Base-by-base conservation (phyloP, 2,797 vertebrate genomes). In the Melanotaenia trifasciata region DNA sequence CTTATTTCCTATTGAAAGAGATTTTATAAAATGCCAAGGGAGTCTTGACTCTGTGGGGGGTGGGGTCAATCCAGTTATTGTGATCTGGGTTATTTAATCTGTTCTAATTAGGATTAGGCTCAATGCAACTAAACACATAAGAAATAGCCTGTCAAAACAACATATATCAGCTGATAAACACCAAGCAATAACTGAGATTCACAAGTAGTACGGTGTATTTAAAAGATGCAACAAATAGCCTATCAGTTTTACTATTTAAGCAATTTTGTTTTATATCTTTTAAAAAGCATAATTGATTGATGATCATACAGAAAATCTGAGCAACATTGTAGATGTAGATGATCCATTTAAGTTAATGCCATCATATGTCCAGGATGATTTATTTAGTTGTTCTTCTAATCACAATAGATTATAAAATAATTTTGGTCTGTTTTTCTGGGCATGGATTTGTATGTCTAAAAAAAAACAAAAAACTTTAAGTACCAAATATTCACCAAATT, bases 71-170 rank as follows among this genome's bases (percentile, higher is more conserved):
- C 86, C 66, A 50, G 67, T 72, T 91, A 87, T 77, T 78, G 63
- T 84, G 65, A 93, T 84, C 80, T 78, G 79, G 63, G 67, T 85
- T 87, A 90, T 93, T 91, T 81, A 89, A 88, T 90, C 86, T 76
- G 38, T 43, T 58, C 32, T 88, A 78, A 87, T 88, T 79, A 84
- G 85, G 89, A 89, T 92, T 91, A 92, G 79, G 45, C 58, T 69
- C 83, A 43, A 72, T 81, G 89, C 80, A 76, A 32, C 10, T 82
- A 92, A 92, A 93, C 87, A 84, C 68, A 75, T 30, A 51, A 35
- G 70, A 71, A 83, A 90, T 75, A 62, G 61, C 81, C 67, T 86
- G 71, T 84, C 70, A 72, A 69, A 69, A 57, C 12, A 1, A 71
- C 75, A 67, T 72, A 50, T 35, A 53, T 35, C n/a, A 57, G 58